These are phyloP conservation scores for Aplidium turbinatum DNA, from an alignment of 23 tunicate species.

Conservation along the genomic window DNA sequence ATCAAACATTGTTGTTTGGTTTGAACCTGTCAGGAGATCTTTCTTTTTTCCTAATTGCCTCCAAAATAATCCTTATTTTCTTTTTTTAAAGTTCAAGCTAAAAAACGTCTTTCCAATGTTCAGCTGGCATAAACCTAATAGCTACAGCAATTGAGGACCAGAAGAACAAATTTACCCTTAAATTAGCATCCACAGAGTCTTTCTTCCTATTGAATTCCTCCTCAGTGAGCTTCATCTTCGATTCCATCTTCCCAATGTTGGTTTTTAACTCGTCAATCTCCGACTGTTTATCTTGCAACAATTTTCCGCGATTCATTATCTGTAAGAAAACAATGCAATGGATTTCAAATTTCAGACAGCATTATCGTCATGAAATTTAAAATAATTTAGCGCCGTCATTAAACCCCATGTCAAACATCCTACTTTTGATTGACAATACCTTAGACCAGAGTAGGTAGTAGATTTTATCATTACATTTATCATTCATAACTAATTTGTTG, in stretches of 20 bases:
- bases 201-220: slow-evolving; percentile 20
- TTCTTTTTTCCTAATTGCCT: too few species aligned
- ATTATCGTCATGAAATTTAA: too few species aligned
- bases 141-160: too few species aligned
- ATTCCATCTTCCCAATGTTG: slow-evolving; percentile 14
- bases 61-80: neutral
- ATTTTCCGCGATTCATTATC: slow-evolving; percentile 83
- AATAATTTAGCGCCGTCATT: too few species aligned
- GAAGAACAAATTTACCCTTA: slow-evolving; percentile 9
- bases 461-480: too few species aligned
- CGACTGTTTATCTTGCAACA: slow-evolving; percentile 71
- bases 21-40: too few species aligned
- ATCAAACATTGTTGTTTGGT: too few species aligned
- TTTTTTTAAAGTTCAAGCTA: neutral
- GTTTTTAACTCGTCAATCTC: slow-evolving; percentile 35
- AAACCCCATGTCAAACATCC: too few species aligned
- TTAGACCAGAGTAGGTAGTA: too few species aligned
- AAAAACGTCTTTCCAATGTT: neutral
- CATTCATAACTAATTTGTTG: too few species aligned
- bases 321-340: slow-evolving; percentile 1
- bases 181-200: slow-evolving; percentile 28
- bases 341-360: too few species aligned
- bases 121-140: neutral
- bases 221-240: neutral
- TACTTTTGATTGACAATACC: too few species aligned